These are phyloP conservation scores for Agrotis segetum DNA, from an alignment of 2,888 invertebrate genomes.

Conservation along the genomic window DNA sequence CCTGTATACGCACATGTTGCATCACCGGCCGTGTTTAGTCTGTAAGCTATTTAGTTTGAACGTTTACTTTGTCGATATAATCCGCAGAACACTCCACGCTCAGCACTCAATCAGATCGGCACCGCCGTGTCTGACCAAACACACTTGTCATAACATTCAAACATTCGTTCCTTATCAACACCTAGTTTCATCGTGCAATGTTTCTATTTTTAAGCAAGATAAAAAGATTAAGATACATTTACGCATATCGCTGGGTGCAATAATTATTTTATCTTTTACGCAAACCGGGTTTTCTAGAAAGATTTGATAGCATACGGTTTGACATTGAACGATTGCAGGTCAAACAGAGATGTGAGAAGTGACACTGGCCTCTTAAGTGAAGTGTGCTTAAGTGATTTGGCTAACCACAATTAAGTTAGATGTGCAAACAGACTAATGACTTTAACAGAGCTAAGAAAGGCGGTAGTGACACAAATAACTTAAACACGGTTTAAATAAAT, in stretches of 20 bases:
- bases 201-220: conserved; percentile 54
- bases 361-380: conserved; percentile 30
- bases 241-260: conserved; percentile 35
- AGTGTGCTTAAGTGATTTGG: conserved; percentile 36
- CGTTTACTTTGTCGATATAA: conserved; percentile 71
- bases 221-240: conserved; percentile 53
- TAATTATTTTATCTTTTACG: conserved; percentile 40
- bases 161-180: conserved; percentile 58
- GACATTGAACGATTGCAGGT: conserved; percentile 44
- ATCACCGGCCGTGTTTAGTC: conserved; percentile 72
- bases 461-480: conserved; percentile 4
- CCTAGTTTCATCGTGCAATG: conserved; percentile 39
- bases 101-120: conserved; percentile 66
- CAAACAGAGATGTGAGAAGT: conserved; percentile 34
- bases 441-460: conserved; percentile 30
- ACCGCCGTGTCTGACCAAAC: conserved; percentile 74
- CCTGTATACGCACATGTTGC: conserved; percentile 60
- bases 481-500: conserved; percentile 53
- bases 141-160: conserved; percentile 60
- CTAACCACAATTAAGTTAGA: conserved; percentile 43
- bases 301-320: conserved; percentile 34
- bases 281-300: conserved; percentile 44
- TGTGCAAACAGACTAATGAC: conserved; percentile 41
- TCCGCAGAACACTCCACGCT: conserved; percentile 68
- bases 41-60: conserved; percentile 67